Evolutionary conservation across 2,797 vertebrate species (phyloP).

Genomic region (Cryptoblepharus egeriae): DNA sequence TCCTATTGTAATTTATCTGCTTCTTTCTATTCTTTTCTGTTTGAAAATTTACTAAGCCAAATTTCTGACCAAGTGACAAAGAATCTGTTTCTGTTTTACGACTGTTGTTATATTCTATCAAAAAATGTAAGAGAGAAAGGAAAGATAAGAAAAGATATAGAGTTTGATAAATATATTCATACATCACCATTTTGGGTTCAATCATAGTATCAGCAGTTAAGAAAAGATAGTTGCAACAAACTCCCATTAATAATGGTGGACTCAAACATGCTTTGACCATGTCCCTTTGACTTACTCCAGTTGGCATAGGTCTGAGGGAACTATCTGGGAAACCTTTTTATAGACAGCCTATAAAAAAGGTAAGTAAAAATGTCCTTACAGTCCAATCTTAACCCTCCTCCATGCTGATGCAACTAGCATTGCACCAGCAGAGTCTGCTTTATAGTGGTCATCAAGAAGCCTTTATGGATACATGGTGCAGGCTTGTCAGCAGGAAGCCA

Average conservation of each 20-base stretch:
- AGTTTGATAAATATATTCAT: neutral
- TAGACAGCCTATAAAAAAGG: no score
- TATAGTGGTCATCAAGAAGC: no score
- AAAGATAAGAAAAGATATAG: neutral
- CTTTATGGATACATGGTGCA: no score
- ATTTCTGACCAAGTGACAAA: conserved; percentile 4
- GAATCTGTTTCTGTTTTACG: neutral
- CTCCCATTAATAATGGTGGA: neutral
- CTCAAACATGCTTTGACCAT: neutral
- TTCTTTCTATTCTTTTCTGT: neutral
- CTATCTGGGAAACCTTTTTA: no score
- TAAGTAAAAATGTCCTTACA: no score
- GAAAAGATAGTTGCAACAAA: neutral
- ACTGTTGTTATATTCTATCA: neutral
- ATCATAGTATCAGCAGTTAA: neutral
- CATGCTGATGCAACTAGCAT: no score
- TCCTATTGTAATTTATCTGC: neutral
- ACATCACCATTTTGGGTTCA: neutral
- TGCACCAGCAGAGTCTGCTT: no score
- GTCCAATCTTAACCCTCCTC: no score
- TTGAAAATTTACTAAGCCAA: neutral
- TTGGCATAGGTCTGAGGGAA: no score
- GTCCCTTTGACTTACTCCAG: no score
- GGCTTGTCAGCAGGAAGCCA: no score
- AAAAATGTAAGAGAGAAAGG: neutral